A percentile compares a stretch with the other conserved stretches of the same genome.
Conservation (phyloP, 1,140 invertebrate genomes). For the Chironomus striatipennis region DNA sequence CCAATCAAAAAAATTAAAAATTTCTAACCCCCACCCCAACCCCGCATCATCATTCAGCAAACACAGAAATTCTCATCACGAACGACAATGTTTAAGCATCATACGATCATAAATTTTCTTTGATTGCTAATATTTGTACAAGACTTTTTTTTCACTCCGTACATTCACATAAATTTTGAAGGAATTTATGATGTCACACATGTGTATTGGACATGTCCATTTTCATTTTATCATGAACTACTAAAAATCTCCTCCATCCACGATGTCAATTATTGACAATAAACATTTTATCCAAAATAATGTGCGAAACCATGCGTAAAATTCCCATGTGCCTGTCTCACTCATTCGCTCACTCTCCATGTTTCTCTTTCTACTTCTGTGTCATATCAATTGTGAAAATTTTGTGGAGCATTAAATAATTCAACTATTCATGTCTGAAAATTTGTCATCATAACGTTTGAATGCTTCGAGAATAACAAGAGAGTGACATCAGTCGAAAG, state of each 20-base stretch:
- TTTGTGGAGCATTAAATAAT: conserved; percentile 9
- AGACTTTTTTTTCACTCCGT: background rate
- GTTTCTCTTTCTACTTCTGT: background rate
- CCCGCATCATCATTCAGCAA: too few relatives aligned
- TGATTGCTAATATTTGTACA: conserved; percentile 2
- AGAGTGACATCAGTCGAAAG: background rate
- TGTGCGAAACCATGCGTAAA: conserved; percentile 17
- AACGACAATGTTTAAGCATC: background rate
- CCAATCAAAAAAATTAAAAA: too few relatives aligned
- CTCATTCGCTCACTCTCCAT: background rate
- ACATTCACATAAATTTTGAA: too few relatives aligned
- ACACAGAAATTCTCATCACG: too few relatives aligned
- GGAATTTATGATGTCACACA: too few relatives aligned
- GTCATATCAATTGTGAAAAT: background rate
- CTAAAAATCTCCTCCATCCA: background rate
- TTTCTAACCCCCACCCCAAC: too few relatives aligned
- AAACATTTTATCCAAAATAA: conserved; percentile 6
- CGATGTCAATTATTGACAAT: background rate
- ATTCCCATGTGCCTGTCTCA: background rate
- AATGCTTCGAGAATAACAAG: background rate
- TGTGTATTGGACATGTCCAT: background rate
- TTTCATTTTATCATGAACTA: background rate
- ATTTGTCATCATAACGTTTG: conserved; percentile 7
- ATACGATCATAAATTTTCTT: background rate
- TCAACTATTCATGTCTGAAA: conserved; percentile 13